A percentile compares a stretch with the other conserved stretches of the same genome.
Evolutionary conservation across 2,888 invertebrate species (phyloP).

Genomic region (Idaea aversata): DNA sequence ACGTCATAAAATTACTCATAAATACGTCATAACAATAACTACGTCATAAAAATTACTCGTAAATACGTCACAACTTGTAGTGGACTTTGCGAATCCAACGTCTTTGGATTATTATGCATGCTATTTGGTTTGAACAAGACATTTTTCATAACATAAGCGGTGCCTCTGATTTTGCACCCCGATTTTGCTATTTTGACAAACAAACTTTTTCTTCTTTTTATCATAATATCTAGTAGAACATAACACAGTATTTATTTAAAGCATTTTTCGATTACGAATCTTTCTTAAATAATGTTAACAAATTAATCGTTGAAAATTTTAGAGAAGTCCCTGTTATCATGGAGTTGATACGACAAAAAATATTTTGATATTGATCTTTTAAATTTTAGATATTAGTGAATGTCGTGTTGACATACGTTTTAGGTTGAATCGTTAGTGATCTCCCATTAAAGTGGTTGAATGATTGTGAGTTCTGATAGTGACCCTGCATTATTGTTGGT

Average conservation of each 20-base stretch:
- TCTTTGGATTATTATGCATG: too few relatives aligned
- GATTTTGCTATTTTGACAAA: too few relatives aligned
- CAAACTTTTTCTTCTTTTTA: too few relatives aligned
- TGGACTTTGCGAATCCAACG: neutral
- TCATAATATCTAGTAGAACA: too few relatives aligned
- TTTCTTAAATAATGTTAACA: neutral
- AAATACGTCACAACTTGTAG: neutral
- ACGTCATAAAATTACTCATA: neutral
- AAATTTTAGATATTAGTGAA: conserved; percentile 14
- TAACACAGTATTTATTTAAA: too few relatives aligned
- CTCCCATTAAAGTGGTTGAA: conserved; percentile 12
- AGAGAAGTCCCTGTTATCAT: conserved; percentile 10
- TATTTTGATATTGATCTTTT: conserved; percentile 30
- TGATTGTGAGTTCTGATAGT: conserved; percentile 3
- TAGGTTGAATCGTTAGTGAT: conserved; percentile 21
- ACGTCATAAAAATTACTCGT: neutral
- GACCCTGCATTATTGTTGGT: neutral
- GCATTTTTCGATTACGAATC: too few relatives aligned
- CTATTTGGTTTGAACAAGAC: too few relatives aligned
- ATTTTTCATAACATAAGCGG: too few relatives aligned
- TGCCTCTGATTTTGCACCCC: too few relatives aligned
- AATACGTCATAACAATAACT: neutral
- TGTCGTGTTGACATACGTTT: conserved; percentile 10
- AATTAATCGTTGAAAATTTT: conserved; percentile 15
- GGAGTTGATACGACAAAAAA: conserved; percentile 8